Conservation (phyloP, 2,113 vertebrate genomes). For the Calyptomena viridis region DNA sequence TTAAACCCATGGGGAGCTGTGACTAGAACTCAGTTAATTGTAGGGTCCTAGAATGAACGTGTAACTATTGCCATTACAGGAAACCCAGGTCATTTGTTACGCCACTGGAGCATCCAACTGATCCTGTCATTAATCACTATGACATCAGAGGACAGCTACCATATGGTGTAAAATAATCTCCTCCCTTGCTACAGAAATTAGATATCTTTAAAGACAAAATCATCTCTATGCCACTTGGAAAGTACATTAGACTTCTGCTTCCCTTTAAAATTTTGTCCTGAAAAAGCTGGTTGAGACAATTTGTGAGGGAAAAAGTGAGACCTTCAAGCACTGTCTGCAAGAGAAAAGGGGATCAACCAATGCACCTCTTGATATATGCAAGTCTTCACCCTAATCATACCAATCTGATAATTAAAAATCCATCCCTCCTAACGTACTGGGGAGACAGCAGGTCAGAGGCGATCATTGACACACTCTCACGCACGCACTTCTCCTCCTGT, state of each 20-base stretch:
- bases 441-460: background rate
- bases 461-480: background rate
- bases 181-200: constrained; percentile 24
- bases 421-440: background rate
- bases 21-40: background rate
- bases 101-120: constrained; percentile 29
- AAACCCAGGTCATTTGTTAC: constrained; percentile 45
- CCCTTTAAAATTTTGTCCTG: background rate
- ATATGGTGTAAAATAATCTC: constrained; percentile 55
- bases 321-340: background rate
- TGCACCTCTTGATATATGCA: background rate
- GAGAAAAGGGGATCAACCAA: background rate
- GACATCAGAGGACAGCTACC: constrained; percentile 50
- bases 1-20: background rate
- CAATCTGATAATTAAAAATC: background rate
- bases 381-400: background rate
- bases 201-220: constrained; percentile 37
- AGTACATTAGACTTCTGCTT: background rate
- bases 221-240: background rate
- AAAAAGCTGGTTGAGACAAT: background rate
- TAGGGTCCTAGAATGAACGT: background rate
- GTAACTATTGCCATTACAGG: constrained; percentile 13
- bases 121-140: constrained; percentile 58
- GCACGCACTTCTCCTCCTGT: background rate
- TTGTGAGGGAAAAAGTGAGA: background rate